Percentiles rank a stretch among this genome's conserved stretches.
Conservation (phyloP, 2,888 invertebrate genomes). For the Endomychus coccineus region DNA sequence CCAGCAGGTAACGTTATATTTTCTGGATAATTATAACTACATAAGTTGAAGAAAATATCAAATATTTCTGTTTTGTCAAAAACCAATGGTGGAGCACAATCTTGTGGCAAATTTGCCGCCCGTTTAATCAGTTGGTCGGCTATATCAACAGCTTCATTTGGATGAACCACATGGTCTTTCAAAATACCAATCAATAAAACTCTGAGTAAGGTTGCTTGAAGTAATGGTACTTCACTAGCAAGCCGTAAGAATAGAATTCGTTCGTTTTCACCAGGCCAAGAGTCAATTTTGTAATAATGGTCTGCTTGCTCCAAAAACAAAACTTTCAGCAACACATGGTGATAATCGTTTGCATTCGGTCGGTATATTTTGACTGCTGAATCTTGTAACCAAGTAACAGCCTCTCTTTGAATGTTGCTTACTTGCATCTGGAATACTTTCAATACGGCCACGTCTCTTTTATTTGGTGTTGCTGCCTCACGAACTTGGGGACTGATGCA, state of each 20-base stretch:
- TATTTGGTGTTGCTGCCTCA: slow-evolving; percentile 53
- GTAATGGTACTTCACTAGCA: slow-evolving; percentile 81
- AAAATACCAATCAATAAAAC: slow-evolving; percentile 70
- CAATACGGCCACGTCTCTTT: slow-evolving; percentile 46
- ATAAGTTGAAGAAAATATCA: slow-evolving; percentile 83
- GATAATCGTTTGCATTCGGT: slow-evolving; percentile 41
- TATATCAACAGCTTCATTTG: slow-evolving; percentile 79
- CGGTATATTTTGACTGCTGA: slow-evolving; percentile 68
- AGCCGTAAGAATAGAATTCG: slow-evolving; percentile 69
- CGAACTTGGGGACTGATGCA: slow-evolving; percentile 65
- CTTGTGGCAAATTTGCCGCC: slow-evolving; percentile 69
- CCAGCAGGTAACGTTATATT: slow-evolving; percentile 81
- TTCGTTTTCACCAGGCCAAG: slow-evolving; percentile 61
- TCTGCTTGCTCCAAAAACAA: slow-evolving; percentile 72
- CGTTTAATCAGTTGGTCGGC: slow-evolving; percentile 77
- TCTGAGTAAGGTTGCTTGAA: slow-evolving; percentile 75
- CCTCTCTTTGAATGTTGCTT: slow-evolving; percentile 72
- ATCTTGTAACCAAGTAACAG: slow-evolving; percentile 83
- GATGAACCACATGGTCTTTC: slow-evolving; percentile 71
- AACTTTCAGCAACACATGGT: slow-evolving; percentile 71
- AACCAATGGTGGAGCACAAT: slow-evolving; percentile 63
- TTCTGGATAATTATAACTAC: slow-evolving; percentile 87
- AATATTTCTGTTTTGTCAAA: slow-evolving; percentile 79
- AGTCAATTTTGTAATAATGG: slow-evolving; percentile 61
- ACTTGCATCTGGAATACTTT: slow-evolving; percentile 42